Evolutionary conservation across 2,888 invertebrate genomes (phyloP).

Genomic region (Psylliodes chrysocephalus): DNA sequence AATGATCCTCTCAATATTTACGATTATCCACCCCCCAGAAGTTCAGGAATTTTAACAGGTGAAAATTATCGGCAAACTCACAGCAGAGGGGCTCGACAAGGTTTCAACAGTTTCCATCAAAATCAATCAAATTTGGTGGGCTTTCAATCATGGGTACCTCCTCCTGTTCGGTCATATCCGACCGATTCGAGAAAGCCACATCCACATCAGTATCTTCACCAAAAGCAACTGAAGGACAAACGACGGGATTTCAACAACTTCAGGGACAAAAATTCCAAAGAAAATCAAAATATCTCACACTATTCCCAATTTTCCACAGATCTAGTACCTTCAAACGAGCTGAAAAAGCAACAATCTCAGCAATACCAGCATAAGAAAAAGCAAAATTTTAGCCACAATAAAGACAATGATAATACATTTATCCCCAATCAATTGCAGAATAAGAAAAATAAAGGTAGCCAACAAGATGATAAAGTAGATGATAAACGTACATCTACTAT

Average conservation of each 20-base stretch:
- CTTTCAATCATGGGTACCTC: too few relatives aligned
- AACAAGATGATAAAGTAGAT: neutral
- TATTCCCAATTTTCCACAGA: too few relatives aligned
- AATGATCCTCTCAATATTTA: constrained; percentile 1
- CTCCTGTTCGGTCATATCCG: too few relatives aligned
- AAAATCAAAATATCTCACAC: too few relatives aligned
- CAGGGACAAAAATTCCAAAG: too few relatives aligned
- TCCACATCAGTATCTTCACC: neutral
- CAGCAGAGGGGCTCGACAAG: neutral
- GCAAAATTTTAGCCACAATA: neutral
- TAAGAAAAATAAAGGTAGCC: neutral
- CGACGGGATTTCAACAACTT: too few relatives aligned
- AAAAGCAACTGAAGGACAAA: too few relatives aligned
- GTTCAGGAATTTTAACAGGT: neutral
- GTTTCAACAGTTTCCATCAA: too few relatives aligned
- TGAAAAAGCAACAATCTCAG: neutral
- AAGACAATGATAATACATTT: neutral
- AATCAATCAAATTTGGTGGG: too few relatives aligned
- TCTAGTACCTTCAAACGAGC: neutral
- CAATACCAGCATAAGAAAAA: constrained; percentile 10
- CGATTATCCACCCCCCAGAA: neutral
- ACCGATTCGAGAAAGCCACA: too few relatives aligned
- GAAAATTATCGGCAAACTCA: constrained; percentile 10
- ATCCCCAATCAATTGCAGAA: neutral
- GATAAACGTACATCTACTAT: neutral